A percentile compares a stretch with the other conserved stretches of the same genome.
phyloP scores from a whole-genome alignment of 2,888 invertebrate genomes.

The Eupelmus urozonus region DNA sequence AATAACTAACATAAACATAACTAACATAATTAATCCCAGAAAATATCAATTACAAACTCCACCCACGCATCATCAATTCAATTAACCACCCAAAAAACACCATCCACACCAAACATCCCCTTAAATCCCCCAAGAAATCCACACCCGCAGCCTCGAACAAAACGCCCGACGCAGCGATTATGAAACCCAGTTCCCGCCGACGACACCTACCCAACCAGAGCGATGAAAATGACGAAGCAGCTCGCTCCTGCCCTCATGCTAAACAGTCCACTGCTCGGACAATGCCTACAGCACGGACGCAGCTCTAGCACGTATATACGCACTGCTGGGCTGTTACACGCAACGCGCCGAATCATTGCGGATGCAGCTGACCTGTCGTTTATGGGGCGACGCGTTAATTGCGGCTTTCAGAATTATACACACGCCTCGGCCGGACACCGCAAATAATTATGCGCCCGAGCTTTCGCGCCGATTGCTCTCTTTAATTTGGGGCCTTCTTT shows the following conservation, averaged over 20 bases:
- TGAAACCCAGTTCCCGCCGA: neutral
- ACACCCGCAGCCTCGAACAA: too few relatives aligned
- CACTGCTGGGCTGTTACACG: neutral
- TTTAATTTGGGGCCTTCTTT: too few relatives aligned
- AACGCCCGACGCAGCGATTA: too few relatives aligned
- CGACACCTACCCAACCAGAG: neutral
- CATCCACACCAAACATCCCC: too few relatives aligned
- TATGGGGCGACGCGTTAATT: slow-evolving; percentile 58
- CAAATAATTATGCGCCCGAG: neutral
- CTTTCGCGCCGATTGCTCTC: neutral
- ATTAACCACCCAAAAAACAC: too few relatives aligned
- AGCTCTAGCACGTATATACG: neutral
- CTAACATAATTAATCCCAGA: too few relatives aligned
- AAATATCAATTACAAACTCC: too few relatives aligned
- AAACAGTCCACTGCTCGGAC: neutral
- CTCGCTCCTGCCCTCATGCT: neutral
- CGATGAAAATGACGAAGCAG: slow-evolving; percentile 27
- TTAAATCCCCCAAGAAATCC: too few relatives aligned
- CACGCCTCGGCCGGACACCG: neutral
- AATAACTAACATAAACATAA: too few relatives aligned
- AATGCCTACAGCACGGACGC: neutral
- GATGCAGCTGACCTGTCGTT: slow-evolving; percentile 57
- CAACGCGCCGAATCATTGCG: slow-evolving; percentile 44
- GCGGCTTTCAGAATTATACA: slow-evolving; percentile 59
- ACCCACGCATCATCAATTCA: too few relatives aligned